Evolutionary conservation across 37 sponge, comb jelly and placozoan species (phyloP).

Genomic region (Crambe crambe): DNA sequence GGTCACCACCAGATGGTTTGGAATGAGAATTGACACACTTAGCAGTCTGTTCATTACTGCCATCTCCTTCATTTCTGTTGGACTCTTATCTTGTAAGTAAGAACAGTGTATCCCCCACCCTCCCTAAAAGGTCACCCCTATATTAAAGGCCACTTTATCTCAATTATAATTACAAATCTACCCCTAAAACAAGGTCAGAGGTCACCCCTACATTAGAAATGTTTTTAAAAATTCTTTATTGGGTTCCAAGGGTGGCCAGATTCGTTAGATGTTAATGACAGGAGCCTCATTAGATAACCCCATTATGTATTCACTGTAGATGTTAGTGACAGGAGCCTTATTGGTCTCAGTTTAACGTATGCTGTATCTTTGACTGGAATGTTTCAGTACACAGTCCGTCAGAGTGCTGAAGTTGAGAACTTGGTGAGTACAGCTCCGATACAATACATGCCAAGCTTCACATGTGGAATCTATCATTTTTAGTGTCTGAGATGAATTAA

Average conservation of each 20-base stretch:
- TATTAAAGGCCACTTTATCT: no score
- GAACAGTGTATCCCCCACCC: background rate
- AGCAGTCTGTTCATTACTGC: constrained; percentile 39
- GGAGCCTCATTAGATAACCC: background rate
- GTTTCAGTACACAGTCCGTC: constrained; percentile 73
- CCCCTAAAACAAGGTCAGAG: no score
- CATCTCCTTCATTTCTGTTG: constrained; percentile 54
- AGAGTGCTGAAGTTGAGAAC: constrained; percentile 81
- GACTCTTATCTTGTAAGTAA: constrained; percentile 23
- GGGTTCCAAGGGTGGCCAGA: no score
- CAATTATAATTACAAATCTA: no score
- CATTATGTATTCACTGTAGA: background rate
- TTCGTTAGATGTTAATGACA: no score
- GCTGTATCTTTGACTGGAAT: constrained; percentile 65
- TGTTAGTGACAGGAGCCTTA: constrained; percentile 21
- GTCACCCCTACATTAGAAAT: no score
- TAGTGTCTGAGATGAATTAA: no score
- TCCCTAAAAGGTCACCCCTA: background rate
- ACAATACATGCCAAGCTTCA: no score
- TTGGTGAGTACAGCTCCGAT: constrained; percentile 40
- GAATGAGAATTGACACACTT: constrained; percentile 68
- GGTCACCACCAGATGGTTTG: constrained; percentile 65
- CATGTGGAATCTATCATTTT: no score
- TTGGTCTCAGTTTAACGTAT: constrained; percentile 70
- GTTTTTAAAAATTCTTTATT: no score